These are phyloP conservation scores for Lagenorhynchus albirostris DNA, from an alignment of 2,113 vertebrate genomes.

Conservation along the genomic window DNA sequence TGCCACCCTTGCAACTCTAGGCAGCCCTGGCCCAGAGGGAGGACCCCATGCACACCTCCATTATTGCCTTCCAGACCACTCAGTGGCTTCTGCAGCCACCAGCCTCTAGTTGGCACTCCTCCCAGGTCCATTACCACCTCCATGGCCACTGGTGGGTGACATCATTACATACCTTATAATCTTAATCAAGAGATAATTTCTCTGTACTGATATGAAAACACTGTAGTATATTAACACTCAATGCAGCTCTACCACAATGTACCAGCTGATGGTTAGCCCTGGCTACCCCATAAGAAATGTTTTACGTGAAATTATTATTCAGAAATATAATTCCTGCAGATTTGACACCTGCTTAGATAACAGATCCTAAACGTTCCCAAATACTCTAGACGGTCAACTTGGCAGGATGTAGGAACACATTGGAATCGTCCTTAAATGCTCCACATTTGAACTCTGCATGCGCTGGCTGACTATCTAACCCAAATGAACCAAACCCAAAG, in stretches of 20 bases:
- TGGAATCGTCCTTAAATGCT: not conserved
- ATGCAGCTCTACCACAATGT: not conserved
- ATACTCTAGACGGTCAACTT: not conserved
- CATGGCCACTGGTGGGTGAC: not conserved
- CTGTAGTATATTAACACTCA: not conserved
- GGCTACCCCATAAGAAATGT: not conserved
- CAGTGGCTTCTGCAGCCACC: not conserved
- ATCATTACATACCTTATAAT: not conserved
- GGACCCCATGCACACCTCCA: not conserved
- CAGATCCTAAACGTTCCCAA: not conserved
- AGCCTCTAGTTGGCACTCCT: not conserved
- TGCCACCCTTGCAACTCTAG: not conserved
- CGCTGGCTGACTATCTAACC: not conserved
- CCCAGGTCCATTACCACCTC: not conserved
- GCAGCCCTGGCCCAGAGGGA: not conserved
- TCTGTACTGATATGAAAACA: not conserved
- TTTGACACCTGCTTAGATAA: not conserved
- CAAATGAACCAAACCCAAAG: conserved; percentile 8
- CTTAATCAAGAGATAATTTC: not conserved
- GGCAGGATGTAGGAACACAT: not conserved
- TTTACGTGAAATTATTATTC: not conserved
- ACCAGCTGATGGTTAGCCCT: not conserved
- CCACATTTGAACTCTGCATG: not conserved
- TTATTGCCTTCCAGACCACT: not conserved
- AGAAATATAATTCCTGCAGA: not conserved